Base-by-base conservation (phyloP, 2,888 invertebrate genomes). In the Ischnura elegans region DNA sequence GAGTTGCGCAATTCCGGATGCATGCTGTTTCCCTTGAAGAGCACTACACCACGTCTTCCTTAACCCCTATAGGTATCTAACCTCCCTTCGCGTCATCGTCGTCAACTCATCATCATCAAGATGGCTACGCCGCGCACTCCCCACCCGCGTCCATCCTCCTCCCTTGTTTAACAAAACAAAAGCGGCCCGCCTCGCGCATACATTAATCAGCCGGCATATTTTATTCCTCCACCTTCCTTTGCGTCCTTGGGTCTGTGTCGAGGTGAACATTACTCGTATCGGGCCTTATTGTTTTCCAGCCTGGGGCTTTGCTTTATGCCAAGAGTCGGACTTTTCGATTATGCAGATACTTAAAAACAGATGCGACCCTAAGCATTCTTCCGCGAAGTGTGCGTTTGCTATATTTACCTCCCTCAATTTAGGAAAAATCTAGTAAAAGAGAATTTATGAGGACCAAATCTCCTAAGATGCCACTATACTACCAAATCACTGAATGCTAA, bases 191-290 rank as follows among this genome's bases (percentile, higher is more conserved):
- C 76, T 13, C 36, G 13, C 3, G 29, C 36, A 13, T 61, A 61
- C 76, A 25, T 13, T 76, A 76, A 76, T 76, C 76, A 76, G 8
- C 76, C 13, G 76, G 76, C 76, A 76, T 76, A 76, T 76, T 76
- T 76, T 76, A 76, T 76, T 76, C n/a, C n/a, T n/a, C 76, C 76
- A 36, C 76, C 76, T 76, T 36, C 76, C 29, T 36, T 36, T 36
- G 76, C 76, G 76, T 76, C 76, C 76, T 76, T 76, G 76, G 76
- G 29, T 76, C 76, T 29, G 76, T 76, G 76, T 36, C 76, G 76
- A 76, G 76, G 76, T 76, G 76, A 51, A 10, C 51, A 51, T 19
- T 76, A 76, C 36, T 36, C n/a, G n/a, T n/a, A n/a, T n/a, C n/a
- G n/a, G 76, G 76, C 10, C 76, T 76, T 36, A 36, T 76, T 76